Evolutionary conservation across 2,888 invertebrate species (phyloP).

Genomic region (Scaptomyza cyrtandrae): DNA sequence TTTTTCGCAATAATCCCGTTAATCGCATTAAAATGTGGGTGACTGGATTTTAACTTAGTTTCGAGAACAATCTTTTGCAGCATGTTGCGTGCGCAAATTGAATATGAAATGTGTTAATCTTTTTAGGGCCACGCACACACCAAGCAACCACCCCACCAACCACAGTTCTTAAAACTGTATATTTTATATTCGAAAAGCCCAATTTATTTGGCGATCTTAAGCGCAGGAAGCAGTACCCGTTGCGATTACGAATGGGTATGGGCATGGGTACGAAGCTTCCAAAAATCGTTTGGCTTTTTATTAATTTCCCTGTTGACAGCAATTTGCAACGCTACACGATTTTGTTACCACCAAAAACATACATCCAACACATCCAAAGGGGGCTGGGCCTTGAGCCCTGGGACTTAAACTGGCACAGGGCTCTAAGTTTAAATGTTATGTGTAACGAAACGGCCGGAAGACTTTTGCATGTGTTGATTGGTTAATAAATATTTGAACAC

Average conservation of each 20-base stretch:
- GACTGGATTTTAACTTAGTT: conserved; percentile 4
- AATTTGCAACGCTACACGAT: conserved; percentile 79
- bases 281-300: conserved; percentile 75
- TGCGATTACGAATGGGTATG: conserved; percentile 6
- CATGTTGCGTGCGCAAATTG: conserved; percentile 73
- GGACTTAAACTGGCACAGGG: conserved; percentile 13
- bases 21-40: conserved; percentile 47
- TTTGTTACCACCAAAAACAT: conserved; percentile 71
- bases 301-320: conserved; percentile 79
- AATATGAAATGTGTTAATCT: conserved; percentile 83
- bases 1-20: conserved; percentile 60
- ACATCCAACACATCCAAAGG: background rate
- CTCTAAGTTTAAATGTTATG: conserved; percentile 49
- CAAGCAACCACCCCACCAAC: conserved; percentile 1
- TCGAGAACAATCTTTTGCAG: conserved; percentile 35
- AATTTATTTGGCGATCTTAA: conserved; percentile 61
- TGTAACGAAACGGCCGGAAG: conserved; percentile 76
- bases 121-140: conserved; percentile 74
- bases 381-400: background rate
- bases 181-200: conserved; percentile 56
- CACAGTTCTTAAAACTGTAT: conserved; percentile 22
- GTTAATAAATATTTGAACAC: conserved; percentile 83
- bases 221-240: conserved; percentile 13
- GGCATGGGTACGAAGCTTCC: conserved; percentile 39
- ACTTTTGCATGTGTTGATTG: conserved; percentile 82